Base-by-base conservation (phyloP, 2,113 vertebrate species). In the Numida meleagris region DNA sequence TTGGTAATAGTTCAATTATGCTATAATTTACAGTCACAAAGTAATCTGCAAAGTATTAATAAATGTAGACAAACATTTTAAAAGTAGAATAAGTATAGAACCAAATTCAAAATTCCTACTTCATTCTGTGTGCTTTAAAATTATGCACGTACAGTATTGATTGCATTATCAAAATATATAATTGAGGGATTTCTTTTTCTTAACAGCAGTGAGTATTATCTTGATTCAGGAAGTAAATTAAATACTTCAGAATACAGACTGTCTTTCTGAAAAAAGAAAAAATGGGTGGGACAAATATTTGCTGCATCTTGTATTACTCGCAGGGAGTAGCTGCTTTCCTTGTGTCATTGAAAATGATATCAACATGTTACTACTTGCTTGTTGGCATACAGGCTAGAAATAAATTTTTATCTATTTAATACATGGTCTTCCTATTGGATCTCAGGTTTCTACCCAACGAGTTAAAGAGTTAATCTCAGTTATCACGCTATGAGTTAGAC, bases 351-450 rank as follows among this genome's bases (percentile, higher is more conserved):
- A 74, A 94, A 90, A 82, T 50, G 18, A 70, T 82, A 68, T 13
- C 93, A 92, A 90, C 38, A 61, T 61, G 73, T 84, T 88, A 84
- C 82, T 94, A 57, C 70, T 84, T 53, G 77, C 18, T 90, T 84
- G 48, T 78, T 92, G 74, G 77, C 70, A 87, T 29, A 73, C 31
- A 82, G 48, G 48, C 70, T 90, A 84, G 77, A 90, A 94, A 89
- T 58, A 92, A 90, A 92, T 29, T 72, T 61, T 79, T 94, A 90
- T 83, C 70, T 86, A 33, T 62, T 88, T 92, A 83, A 86, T 82
- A 43, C 68, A 68, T 68, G 62, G 27, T 36, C 5, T 75, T 84
- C 53, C 77, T 86, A 33, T 48, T 78, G 48, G 58, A 79, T 92
- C 83, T 93, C 72, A 46, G 29, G 42, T 93, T 96, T 81, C 94